phyloP scores from a whole-genome alignment of 2,888 invertebrate genomes.

The Perizoma affinitatum region DNA sequence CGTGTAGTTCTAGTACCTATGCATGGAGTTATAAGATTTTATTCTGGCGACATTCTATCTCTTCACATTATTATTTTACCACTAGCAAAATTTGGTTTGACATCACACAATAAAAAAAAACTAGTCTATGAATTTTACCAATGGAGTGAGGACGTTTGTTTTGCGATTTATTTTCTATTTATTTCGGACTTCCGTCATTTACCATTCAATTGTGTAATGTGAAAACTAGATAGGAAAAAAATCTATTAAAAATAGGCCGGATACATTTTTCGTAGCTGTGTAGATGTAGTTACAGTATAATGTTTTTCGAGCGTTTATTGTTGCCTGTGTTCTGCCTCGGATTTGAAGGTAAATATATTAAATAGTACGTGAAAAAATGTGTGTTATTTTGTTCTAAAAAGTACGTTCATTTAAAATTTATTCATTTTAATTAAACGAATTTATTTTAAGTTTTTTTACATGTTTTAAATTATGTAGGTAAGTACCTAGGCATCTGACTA shows the following conservation, averaged over 20 bases:
- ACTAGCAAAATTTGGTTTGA: conserved; percentile 26
- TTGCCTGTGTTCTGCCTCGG: conserved; percentile 76
- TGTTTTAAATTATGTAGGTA: no score
- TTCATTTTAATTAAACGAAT: no score
- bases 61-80: not conserved
- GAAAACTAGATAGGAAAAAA: conserved; percentile 67
- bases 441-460: no score
- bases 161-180: conserved; percentile 76
- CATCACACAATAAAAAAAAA: conserved; percentile 31
- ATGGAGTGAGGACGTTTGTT: conserved; percentile 74
- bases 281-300: conserved; percentile 76
- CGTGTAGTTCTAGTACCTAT: no score
- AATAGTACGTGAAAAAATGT: conserved; percentile 28
- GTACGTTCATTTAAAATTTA: no score
- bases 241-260: conserved; percentile 63
- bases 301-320: conserved; percentile 77
- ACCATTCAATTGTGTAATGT: conserved; percentile 69
- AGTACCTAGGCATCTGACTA: no score
- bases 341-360: conserved; percentile 72
- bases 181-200: conserved; percentile 72
- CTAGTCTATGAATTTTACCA: conserved; percentile 77
- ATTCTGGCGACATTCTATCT: conserved; percentile 6
- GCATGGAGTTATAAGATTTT: not conserved
- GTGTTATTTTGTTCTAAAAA: not conserved
- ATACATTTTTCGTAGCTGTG: conserved; percentile 62